Percentiles rank a stretch among this genome's conserved stretches.
phyloP scores from a whole-genome alignment of 2,888 invertebrate species.

The Mongoloraphidia duomilia region DNA sequence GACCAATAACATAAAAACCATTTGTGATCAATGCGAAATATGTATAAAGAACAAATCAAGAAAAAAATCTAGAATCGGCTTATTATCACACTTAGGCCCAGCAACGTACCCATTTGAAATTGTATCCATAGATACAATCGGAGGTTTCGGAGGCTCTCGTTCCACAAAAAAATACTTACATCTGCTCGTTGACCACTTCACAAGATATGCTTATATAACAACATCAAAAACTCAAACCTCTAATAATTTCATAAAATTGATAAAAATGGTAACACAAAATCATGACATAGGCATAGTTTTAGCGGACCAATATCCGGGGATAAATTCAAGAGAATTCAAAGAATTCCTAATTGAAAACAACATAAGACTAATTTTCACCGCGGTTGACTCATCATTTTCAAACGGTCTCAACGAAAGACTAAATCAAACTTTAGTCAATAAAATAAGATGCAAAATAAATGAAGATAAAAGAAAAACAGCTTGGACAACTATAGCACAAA shows the following conservation, averaged over 20 bases:
- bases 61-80: constrained; percentile 13
- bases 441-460: constrained; percentile 9
- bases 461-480: constrained; percentile 3
- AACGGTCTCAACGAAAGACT: too few species aligned
- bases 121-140: constrained; percentile 20
- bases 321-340: constrained; percentile 21
- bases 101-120: constrained; percentile 19
- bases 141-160: constrained; percentile 16
- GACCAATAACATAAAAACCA: constrained; percentile 3
- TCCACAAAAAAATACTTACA: constrained; percentile 20
- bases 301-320: constrained; percentile 21
- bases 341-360: constrained; percentile 15
- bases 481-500: constrained; percentile 13
- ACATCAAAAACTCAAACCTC: constrained; percentile 18
- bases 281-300: constrained; percentile 17
- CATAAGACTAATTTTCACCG: constrained; percentile 12
- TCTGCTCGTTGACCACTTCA: constrained; percentile 18
- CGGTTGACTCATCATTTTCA: constrained; percentile 10
- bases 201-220: constrained; percentile 17
- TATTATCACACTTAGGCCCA: constrained; percentile 18
- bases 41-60: constrained; percentile 20
- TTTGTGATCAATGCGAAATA: constrained; percentile 10
- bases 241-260: constrained; percentile 17
- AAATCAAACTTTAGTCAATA: constrained; percentile 10
- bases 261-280: constrained; percentile 10